Evolutionary conservation across 2,888 invertebrate genomes (phyloP).

Genomic region (Plebejus anna): DNA sequence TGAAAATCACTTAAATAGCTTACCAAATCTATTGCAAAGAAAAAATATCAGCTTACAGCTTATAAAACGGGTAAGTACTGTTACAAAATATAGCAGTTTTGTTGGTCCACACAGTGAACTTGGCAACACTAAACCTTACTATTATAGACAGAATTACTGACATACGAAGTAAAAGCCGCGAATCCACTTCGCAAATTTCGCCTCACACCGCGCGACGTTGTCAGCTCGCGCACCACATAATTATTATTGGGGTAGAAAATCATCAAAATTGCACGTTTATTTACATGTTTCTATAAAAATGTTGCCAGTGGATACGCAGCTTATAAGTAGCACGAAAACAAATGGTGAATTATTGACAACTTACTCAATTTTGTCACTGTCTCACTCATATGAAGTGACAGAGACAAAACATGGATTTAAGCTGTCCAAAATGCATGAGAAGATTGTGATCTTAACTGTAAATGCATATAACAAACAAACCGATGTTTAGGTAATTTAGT

Average conservation of each 20-base stretch:
- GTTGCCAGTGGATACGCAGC: neutral
- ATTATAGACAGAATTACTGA: neutral
- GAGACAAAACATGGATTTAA: neutral
- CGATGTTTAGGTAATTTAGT: neutral
- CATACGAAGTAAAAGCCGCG: neutral
- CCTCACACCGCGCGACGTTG: neutral
- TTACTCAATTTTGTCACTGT: neutral
- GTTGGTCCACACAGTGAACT: slow-evolving; percentile 28
- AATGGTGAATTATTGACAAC: neutral
- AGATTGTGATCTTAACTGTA: neutral
- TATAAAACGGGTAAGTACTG: neutral
- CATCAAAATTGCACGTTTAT: neutral
- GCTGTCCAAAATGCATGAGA: neutral
- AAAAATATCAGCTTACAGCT: slow-evolving; percentile 2
- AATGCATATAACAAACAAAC: neutral
- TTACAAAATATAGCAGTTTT: slow-evolving; percentile 16
- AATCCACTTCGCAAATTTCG: neutral
- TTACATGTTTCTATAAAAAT: neutral
- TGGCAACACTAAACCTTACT: slow-evolving; percentile 33
- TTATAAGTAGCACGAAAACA: neutral
- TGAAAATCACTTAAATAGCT: neutral
- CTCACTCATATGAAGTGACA: no score
- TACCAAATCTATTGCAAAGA: slow-evolving; percentile 4
- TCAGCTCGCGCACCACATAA: neutral
- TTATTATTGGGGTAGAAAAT: neutral